Conservation (phyloP, 92 coral and sea anemone genomes). For the Epizoanthus fatuus region DNA sequence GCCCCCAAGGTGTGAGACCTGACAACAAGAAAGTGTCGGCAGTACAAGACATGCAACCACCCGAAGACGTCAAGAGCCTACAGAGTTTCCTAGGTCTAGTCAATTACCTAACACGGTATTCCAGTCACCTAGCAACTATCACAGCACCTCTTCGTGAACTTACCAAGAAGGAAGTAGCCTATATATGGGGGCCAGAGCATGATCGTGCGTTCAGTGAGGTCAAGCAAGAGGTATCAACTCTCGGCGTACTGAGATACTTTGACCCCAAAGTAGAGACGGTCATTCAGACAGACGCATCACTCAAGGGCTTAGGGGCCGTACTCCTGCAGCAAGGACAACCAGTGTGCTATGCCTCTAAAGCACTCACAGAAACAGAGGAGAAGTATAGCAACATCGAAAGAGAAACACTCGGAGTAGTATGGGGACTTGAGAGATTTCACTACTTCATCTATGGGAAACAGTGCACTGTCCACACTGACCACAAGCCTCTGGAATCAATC, state of each 20-base stretch:
- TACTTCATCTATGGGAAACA: constrained; percentile 67
- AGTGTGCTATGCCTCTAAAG: no score
- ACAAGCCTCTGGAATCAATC: constrained; percentile 68
- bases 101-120: no score
- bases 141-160: constrained; percentile 8
- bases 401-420: constrained; percentile 69
- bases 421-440: constrained; percentile 76
- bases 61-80: constrained; percentile 47
- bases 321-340: no score
- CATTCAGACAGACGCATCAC: no score
- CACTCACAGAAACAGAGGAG: no score
- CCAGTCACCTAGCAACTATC: no score
- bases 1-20: constrained; percentile 45
- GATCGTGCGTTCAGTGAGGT: constrained; percentile 54
- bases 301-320: no score
- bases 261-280: no score
- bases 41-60: constrained; percentile 46
- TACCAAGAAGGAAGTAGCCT: constrained; percentile 21
- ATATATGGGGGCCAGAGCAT: constrained; percentile 67
- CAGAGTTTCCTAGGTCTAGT: constrained; percentile 50
- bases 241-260: no score
- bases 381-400: constrained; percentile 72
- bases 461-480: constrained; percentile 64
- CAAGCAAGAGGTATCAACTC: background rate
- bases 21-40: constrained; percentile 62